A percentile compares a stretch with the other conserved stretches of the same genome.
Evolutionary conservation across 2,888 invertebrate genomes (phyloP).

Genomic region (Hemithea aestivaria): DNA sequence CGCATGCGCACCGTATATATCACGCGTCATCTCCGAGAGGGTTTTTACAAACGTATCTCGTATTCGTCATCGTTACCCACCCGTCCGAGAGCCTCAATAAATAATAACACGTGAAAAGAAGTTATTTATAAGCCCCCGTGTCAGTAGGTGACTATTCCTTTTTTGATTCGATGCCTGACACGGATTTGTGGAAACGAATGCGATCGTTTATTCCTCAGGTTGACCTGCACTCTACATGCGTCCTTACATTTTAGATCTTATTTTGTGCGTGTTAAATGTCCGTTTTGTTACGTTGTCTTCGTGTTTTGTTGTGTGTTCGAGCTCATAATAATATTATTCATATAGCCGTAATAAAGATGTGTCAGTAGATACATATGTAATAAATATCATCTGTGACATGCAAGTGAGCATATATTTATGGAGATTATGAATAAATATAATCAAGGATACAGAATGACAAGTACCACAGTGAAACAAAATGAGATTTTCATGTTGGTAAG

Average conservation of each 20-base stretch:
- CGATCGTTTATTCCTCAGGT: constrained; percentile 41
- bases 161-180: constrained; percentile 59
- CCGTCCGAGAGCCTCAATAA: constrained; percentile 56
- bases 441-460: constrained; percentile 24
- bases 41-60: constrained; percentile 70
- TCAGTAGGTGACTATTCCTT: constrained; percentile 47
- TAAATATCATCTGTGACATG: constrained; percentile 32
- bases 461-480: constrained; percentile 23
- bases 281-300: constrained; percentile 29
- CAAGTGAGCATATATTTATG: constrained; percentile 27
- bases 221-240: constrained; percentile 44
- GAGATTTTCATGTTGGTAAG: constrained; percentile 23
- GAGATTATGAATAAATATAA: constrained; percentile 25
- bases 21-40: constrained; percentile 68
- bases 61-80: constrained; percentile 75
- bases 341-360: constrained; percentile 54
- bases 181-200: constrained; percentile 71
- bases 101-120: constrained; percentile 63
- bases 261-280: constrained; percentile 30
- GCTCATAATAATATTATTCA: constrained; percentile 63
- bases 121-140: constrained; percentile 60
- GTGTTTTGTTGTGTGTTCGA: constrained; percentile 45
- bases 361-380: constrained; percentile 45
- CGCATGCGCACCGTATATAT: constrained; percentile 66
- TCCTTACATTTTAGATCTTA: constrained; percentile 39